Conservation (phyloP, 2,797 vertebrate species). For the Hapalemur alaotrensis region DNA sequence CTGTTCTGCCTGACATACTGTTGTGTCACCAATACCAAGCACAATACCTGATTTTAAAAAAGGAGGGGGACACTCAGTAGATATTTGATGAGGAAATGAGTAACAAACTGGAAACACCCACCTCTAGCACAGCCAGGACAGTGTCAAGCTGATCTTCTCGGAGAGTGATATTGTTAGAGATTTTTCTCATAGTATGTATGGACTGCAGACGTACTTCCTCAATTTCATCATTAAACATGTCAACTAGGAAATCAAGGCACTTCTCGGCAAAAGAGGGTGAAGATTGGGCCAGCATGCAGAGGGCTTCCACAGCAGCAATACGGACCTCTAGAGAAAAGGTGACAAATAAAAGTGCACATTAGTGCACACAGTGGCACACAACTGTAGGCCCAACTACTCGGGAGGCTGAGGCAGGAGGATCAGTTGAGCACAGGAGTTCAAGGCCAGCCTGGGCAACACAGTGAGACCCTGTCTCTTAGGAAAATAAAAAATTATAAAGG, state of each 20-base stretch:
- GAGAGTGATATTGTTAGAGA: conserved; percentile 95
- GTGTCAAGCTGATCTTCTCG: conserved; percentile 98
- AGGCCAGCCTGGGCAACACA: not conserved
- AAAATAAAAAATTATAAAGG: not conserved
- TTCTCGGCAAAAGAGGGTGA: conserved; percentile 96
- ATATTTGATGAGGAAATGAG: not conserved
- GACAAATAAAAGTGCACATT: not conserved
- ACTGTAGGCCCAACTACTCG: not conserved
- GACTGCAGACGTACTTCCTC: conserved; percentile 98
- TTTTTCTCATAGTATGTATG: conserved; percentile 96
- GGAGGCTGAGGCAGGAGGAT: not conserved
- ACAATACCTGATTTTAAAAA: not conserved
- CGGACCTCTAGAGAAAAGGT: conserved; percentile 90
- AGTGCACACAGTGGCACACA: not conserved
- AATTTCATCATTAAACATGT: conserved; percentile 99
- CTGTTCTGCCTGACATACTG: not conserved
- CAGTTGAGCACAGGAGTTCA: not conserved
- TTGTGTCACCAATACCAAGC: not conserved
- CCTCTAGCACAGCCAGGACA: conserved; percentile 96
- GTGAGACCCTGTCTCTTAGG: not conserved
- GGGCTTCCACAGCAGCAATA: conserved; percentile 95
- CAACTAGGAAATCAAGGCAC: conserved; percentile 97
- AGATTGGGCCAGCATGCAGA: conserved; percentile 94
- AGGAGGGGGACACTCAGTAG: not conserved
- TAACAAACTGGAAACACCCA: conserved; percentile 70